Evolutionary conservation across 2,888 invertebrate species (phyloP), one percentile per base, ranked within the genome.

Genomic region (Melanostoma scalare): DNA sequence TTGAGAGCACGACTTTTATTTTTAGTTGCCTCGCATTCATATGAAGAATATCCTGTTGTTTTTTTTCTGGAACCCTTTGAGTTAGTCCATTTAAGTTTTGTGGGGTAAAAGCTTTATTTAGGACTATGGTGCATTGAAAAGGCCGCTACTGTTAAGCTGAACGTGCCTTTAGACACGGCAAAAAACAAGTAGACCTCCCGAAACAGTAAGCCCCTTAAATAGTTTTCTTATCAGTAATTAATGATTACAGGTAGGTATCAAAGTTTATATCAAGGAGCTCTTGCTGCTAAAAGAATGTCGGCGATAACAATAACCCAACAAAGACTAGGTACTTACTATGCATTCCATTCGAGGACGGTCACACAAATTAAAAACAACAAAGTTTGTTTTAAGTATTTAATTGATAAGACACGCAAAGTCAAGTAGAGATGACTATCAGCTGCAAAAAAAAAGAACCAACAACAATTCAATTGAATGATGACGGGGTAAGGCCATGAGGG

Each of bases 1-100:
- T 79, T 56, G 50, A 77, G 82, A 82, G 78, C 73, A 68, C 78
- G 82, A 82, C 73, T 73, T 84, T 84, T 79, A 65, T 74, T 42
- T 33, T 56, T 42, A 6, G 67, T 67, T 53, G 20, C 56, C 38
- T 42, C 10, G 60, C 63, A 20, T 20, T 20, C 20, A 20, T 1
- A 20, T 20, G 20, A 20, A 20, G 20, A 20, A 20, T 68, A 48
- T 56, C 61, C 44, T 56, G 50, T 55, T 68, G n/a, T 30, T 46
- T 9, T 53, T 61, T 35, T 36, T 65, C 31, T 61, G 9, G 40
- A 20, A 36, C 10, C 30, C 0, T 61, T 48, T 44, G n/a, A n/a
- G n/a, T n/a, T n/a, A n/a, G n/a, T n/a, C n/a, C n/a, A n/a, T n/a
- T n/a, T 20, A 20, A 20, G 20, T 20, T 20, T 20, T 1, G 20